These are phyloP conservation scores for Ennomos fuscantarius DNA, from an alignment of 2,888 invertebrate genomes.

Conservation along the genomic window DNA sequence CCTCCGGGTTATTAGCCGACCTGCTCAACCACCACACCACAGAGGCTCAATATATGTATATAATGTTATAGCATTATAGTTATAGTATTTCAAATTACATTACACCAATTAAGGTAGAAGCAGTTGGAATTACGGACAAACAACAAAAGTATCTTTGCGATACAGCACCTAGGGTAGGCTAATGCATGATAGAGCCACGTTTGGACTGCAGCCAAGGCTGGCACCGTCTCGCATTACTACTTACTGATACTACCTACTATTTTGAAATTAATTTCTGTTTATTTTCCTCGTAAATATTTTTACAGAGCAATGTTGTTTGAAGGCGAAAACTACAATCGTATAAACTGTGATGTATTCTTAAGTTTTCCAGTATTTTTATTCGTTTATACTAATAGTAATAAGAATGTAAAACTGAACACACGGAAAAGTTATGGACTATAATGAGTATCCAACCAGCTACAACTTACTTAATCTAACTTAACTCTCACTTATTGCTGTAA, in stretches of 20 bases:
- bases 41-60: too few species aligned
- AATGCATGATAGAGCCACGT: slow-evolving; percentile 29
- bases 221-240: slow-evolving; percentile 21
- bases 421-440: too few species aligned
- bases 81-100: too few species aligned
- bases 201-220: slow-evolving; percentile 36
- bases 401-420: too few species aligned
- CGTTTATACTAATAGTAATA: neutral
- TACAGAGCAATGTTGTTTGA: slow-evolving; percentile 10
- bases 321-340: neutral
- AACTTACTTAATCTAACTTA: too few species aligned
- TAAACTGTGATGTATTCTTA: neutral
- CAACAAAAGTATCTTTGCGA: slow-evolving; percentile 17
- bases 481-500: neutral
- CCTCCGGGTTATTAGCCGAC: too few species aligned
- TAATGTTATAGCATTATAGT: too few species aligned
- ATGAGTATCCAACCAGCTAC: too few species aligned
- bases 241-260: slow-evolving; percentile 35
- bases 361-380: neutral
- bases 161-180: slow-evolving; percentile 17
- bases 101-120: too few species aligned
- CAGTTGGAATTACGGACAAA: slow-evolving; percentile 16
- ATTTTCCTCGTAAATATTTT: slow-evolving; percentile 22
- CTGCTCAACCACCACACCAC: too few species aligned
- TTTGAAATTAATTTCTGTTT: slow-evolving; percentile 34